Base-by-base conservation (phyloP, 2,888 invertebrate genomes). In the Tricholauxania praeusta region DNA sequence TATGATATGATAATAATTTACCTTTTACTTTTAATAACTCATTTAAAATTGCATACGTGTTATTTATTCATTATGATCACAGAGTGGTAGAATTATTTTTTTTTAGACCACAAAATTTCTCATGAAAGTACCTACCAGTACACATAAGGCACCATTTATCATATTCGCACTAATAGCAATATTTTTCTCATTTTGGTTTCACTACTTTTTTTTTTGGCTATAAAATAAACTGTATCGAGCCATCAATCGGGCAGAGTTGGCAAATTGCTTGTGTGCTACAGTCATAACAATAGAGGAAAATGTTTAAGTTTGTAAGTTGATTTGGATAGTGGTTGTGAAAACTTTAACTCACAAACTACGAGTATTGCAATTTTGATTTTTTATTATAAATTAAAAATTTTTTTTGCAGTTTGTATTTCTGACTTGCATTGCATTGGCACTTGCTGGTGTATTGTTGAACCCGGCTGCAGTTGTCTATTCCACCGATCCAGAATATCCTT, bases 381-480 rank as follows among this genome's bases (percentile, higher is more conserved):
- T 7, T 0, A 39, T 39, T 49, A 12, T 28, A 12, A 10, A 6
- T 49, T 51, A 15, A 15, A 14, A 15, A 14, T 6, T 15, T 47
- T 1, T 8, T 17, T 28, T 78, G n/a, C 74, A 81, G 77, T 76
- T 82, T 60, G 79, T 82, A 69, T 81, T 83, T 72, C 77, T 80
- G 22, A 79, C 80, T 49, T 76, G 80, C 62, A 67, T 81, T 49
- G 77, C 77, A 71, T 77, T 76, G 72, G 78, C 77, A 67, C 75
- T 77, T 65, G 78, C 79, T 68, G 69, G 73, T 19, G 70, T 66
- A 19, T 65, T 75, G 49, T n/a, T 48, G 51, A 57, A 68, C 22
- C 78, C 71, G 39, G 53, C 73, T 48, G 73, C 72, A 47, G 48
- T 79, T 22, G 76, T 78, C 52, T 79, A 79, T 49, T 60, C 72